Conservation (phyloP, 2,113 vertebrate genomes). For the Butorides virescens region DNA sequence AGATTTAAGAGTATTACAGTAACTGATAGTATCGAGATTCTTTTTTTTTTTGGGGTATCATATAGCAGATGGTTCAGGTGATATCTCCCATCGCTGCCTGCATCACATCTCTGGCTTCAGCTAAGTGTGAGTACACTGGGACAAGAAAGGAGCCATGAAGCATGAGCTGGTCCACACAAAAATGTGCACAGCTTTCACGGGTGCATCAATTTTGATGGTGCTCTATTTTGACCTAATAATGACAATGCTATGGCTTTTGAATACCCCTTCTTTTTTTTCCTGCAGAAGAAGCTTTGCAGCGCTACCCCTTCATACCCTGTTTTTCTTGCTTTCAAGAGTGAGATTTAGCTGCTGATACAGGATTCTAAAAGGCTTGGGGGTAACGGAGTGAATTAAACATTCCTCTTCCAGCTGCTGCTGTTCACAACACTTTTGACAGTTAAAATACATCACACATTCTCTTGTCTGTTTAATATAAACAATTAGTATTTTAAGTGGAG, state of each 20-base stretch:
- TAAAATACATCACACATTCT: slow-evolving; percentile 81
- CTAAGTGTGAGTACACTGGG: background rate
- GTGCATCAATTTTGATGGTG: background rate
- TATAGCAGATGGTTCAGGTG: background rate
- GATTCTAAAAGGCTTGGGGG: slow-evolving; percentile 43
- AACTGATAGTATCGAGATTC: background rate
- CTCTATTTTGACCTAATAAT: background rate
- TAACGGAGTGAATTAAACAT: slow-evolving; percentile 44
- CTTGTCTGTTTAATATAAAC: slow-evolving; percentile 78
- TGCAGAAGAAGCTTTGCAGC: background rate
- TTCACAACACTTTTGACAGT: slow-evolving; percentile 81
- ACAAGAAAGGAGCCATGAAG: background rate
- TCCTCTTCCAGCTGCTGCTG: slow-evolving; percentile 76
- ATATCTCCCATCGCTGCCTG: background rate
- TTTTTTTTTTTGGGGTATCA: background rate
- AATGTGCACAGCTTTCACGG: background rate
- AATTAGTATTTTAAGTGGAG: slow-evolving; percentile 78
- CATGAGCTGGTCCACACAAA: background rate
- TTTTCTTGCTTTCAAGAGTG: slow-evolving; percentile 8
- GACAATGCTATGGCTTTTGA: background rate
- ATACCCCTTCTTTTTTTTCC: background rate
- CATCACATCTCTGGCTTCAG: background rate
- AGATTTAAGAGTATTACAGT: background rate
- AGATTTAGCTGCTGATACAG: slow-evolving; percentile 46
- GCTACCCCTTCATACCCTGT: background rate